Conservation (phyloP, 1,140 invertebrate species). For the Probaryconus sp. region DNA sequence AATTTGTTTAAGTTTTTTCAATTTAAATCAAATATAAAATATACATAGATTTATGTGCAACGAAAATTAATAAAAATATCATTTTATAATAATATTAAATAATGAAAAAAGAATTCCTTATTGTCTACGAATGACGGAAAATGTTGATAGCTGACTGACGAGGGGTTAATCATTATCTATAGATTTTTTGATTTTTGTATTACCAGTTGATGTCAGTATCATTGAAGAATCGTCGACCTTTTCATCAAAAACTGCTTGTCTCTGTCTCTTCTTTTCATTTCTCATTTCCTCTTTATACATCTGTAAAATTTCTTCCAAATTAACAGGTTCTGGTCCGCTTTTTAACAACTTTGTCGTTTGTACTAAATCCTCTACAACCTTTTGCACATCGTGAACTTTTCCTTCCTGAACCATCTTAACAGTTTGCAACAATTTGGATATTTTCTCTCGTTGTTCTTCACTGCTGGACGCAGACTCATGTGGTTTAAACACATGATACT, state of each 20-base stretch:
- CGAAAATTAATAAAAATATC: too few relatives aligned
- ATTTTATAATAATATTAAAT: too few relatives aligned
- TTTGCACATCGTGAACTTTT: constrained; percentile 70
- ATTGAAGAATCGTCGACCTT: constrained; percentile 8
- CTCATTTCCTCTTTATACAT: constrained; percentile 71
- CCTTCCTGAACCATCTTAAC: constrained; percentile 77
- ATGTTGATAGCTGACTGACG: too few relatives aligned
- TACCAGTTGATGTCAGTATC: constrained; percentile 64
- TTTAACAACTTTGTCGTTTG: constrained; percentile 68
- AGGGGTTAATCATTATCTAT: too few relatives aligned
- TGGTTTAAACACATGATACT: constrained; percentile 77
- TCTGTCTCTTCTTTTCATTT: constrained; percentile 76
- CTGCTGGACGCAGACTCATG: constrained; percentile 65
- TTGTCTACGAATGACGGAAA: too few relatives aligned
- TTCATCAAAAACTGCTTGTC: constrained; percentile 63
- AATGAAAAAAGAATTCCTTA: too few relatives aligned
- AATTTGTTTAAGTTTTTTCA: too few relatives aligned
- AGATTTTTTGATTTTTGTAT: constrained; percentile 71
- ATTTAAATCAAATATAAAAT: too few relatives aligned
- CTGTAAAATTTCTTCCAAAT: constrained; percentile 73
- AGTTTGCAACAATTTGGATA: constrained; percentile 76
- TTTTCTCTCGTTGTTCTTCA: constrained; percentile 71
- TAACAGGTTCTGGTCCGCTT: constrained; percentile 75
- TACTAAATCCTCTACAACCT: constrained; percentile 70
- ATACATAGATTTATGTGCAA: too few relatives aligned